Base-by-base conservation (phyloP, 2,888 invertebrate genomes). In the Heliconius charithonia region DNA sequence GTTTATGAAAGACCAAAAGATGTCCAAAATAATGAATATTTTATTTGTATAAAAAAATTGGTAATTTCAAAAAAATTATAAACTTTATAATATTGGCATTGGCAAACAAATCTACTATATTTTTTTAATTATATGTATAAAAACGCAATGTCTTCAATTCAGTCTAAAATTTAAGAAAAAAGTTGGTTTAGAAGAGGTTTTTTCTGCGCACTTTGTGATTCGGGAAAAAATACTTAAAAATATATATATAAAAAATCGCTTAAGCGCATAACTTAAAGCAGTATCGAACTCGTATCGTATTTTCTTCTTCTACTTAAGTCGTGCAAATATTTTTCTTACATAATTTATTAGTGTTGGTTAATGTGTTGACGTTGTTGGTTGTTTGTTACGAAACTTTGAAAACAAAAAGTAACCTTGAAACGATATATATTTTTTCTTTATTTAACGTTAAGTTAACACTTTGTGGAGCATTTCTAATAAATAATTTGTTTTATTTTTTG, bases 331-430 rank as follows among this genome's bases (percentile, higher is more conserved):
- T 71, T 71, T 71, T 51, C 51, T 56, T 56, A 51, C 32, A 71
- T 71, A 71, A 71, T 71, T 71, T 71, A 71, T 71, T 71, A 56
- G 56, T 32, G 29, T 71, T 71, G 27, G 56, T 56, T 51, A 71
- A 71, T 56, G 32, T 56, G n/a, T 71, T 71, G 71, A 71, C 71
- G 56, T 29, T 41, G 65, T 25, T 63, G 41, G 67, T 67, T 71
- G 56, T 71, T 71, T 56, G 71, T 71, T 56, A 56, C 51, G 19
- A n/a, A 51, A 71, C 32, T 71, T 25, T 71, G 41, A 22, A 56
- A 51, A 51, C n/a, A 51, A 51, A 71, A 29, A 22, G 27, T 32
- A 32, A 29, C 22, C 51, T 71, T 32, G 66, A 71, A 51, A 9
- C 25, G 27, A 22, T 27, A 22, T 27, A 22, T 7, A 13, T 41